Conservation (phyloP, 2,888 invertebrate genomes). For the Hyalella azteca region DNA sequence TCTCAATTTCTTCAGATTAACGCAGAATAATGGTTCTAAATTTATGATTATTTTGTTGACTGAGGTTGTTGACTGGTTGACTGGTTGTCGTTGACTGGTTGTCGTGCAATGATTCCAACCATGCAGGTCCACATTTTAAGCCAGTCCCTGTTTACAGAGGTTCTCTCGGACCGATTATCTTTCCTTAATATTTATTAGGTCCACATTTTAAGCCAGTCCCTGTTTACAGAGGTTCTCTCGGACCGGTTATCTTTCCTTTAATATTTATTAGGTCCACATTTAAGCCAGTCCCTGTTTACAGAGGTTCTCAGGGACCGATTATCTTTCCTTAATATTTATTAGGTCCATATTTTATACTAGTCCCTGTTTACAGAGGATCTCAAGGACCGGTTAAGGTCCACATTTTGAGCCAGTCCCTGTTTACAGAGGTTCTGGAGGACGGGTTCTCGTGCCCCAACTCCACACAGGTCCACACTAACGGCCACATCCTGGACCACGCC, state of each 20-base stretch:
- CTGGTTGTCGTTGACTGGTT: no score
- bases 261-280: slow-evolving; percentile 67
- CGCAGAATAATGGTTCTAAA: no score
- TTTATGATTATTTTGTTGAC: no score
- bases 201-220: slow-evolving; percentile 74
- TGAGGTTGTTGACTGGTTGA: no score
- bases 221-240: slow-evolving; percentile 70
- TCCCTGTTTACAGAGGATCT: slow-evolving; percentile 71
- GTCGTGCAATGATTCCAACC: no score
- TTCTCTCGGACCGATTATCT: slow-evolving; percentile 75
- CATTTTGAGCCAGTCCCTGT: neutral
- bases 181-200: slow-evolving; percentile 72
- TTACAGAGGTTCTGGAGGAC: slow-evolving; percentile 71
- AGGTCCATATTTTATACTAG: slow-evolving; percentile 73
- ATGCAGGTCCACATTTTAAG: no score
- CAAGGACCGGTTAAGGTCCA: slow-evolving; percentile 79
- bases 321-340: slow-evolving; percentile 72
- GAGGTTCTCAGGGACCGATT: slow-evolving; percentile 77
- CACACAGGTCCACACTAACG: slow-evolving; percentile 70
- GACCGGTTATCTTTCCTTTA: slow-evolving; percentile 86
- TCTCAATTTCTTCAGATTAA: no score
- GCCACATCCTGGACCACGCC: slow-evolving; percentile 79
- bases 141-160: slow-evolving; percentile 67
- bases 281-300: slow-evolving; percentile 73
- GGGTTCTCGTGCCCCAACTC: slow-evolving; percentile 81